Base-by-base conservation (phyloP, 2,797 vertebrate species). In the Limnodromus scolopaceus region DNA sequence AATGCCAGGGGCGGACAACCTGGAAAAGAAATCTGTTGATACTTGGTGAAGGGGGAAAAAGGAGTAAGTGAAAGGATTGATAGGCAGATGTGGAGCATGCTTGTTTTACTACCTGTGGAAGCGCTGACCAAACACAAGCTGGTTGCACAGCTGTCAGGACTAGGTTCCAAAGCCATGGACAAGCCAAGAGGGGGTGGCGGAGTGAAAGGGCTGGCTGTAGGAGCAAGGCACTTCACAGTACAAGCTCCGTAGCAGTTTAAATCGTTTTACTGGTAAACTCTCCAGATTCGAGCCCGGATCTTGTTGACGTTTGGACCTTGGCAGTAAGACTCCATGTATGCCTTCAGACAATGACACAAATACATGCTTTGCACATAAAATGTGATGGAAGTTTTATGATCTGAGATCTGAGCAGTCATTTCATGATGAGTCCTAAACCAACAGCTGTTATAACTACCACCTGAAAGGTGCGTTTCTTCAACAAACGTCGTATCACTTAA, bases 11-110 rank as follows among this genome's bases (percentile, higher is more conserved):
- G 45, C 43, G 14, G 22, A 38, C 28, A 83, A 51, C 13, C 24
- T 60, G 54, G 53, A 65, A 61, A 27, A 39, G 25, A 38, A 38
- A 11, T 16, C 28, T 63, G 38, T 17, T 78, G 32, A 3, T 54
- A 30, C 4, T 25, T n/a, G 32, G 23, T 36, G 38, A 53, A 48
- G 32, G 14, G 14, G 7, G 19, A 32, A 88, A 91, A 68, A 71
- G 20, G 39, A 87, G 25, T 20, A 28, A 72, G 19, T 16, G 45
- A 68, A 77, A 77, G 20, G 79, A 18, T 10, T 0, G 0, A 20
- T 5, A 24, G 10, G 51, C 55, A 61, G 18, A 36, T 0, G 0
- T n/a, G 41, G 49, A 57, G 16, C 18, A n/a, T 20, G 7, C n/a
- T 16, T 68, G 10, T n/a, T 68, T 55, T n/a, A 7, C 3, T 7